A percentile compares a stretch with the other conserved stretches of the same genome.
These are phyloP conservation scores for Thalassarche chlororhynchos DNA, from an alignment of 2,113 vertebrate genomes.

Conservation along the genomic window DNA sequence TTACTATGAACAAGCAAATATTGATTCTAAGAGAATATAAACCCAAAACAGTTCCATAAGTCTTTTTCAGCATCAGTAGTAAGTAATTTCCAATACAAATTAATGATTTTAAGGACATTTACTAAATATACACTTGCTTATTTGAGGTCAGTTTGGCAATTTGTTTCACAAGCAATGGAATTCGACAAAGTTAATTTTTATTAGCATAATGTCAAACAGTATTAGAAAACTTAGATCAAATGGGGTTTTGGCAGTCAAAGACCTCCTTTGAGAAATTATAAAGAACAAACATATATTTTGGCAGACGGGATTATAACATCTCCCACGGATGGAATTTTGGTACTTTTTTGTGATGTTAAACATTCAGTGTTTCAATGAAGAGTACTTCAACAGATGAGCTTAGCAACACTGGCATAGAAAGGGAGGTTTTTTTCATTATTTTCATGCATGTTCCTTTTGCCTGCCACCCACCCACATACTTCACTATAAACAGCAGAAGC, in stretches of 20 bases:
- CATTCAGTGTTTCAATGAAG: background rate
- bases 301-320: background rate
- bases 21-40: background rate
- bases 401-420: background rate
- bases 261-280: background rate
- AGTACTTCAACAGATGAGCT: background rate
- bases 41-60: background rate
- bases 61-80: background rate
- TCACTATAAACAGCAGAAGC: background rate
- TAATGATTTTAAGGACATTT: background rate
- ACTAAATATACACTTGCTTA: background rate
- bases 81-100: background rate
- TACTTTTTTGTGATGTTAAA: background rate
- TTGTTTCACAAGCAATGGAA: background rate
- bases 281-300: background rate
- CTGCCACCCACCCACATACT: background rate
- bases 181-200: background rate
- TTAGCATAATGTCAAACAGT: background rate
- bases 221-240: background rate
- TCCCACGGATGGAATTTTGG: background rate
- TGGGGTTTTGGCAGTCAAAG: background rate
- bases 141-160: background rate
- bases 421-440: background rate
- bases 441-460: constrained; percentile 14
- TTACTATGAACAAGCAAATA: background rate